These are phyloP conservation scores for Prostheceraeus crozeri DNA, from an alignment of 2,888 invertebrate species.

Conservation along the genomic window DNA sequence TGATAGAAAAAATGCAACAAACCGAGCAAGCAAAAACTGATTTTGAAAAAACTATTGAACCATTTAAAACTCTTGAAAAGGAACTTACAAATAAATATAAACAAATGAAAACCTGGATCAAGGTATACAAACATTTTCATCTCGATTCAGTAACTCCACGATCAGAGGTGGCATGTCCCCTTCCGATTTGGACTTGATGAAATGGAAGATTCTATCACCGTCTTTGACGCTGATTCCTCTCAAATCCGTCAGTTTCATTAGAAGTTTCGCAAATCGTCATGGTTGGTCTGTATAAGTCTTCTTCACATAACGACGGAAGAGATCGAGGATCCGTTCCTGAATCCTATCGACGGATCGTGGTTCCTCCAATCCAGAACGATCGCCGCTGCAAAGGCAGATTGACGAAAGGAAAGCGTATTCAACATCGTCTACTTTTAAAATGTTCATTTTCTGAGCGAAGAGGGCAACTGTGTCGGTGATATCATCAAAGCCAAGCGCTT, in stretches of 20 bases:
- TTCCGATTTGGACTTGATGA: too few species aligned
- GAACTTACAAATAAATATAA: too few species aligned
- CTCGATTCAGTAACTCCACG: too few species aligned
- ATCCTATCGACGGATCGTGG: slow-evolving; percentile 48
- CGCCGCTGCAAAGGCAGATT: slow-evolving; percentile 52
- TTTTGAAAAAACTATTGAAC: too few species aligned
- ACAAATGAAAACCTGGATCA: too few species aligned
- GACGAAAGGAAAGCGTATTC: slow-evolving; percentile 52
- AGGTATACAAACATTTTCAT: too few species aligned
- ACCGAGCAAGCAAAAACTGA: too few species aligned
- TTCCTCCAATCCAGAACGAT: slow-evolving; percentile 51
- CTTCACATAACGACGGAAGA: slow-evolving; percentile 2
- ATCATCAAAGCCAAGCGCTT: slow-evolving; percentile 51
- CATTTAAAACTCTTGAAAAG: too few species aligned
- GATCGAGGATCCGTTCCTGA: slow-evolving; percentile 53
- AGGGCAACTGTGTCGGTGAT: slow-evolving; percentile 51
- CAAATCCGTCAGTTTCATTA: slow-evolving; percentile 6
- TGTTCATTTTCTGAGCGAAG: slow-evolving; percentile 49
- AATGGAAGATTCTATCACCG: too few species aligned
- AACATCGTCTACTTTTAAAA: slow-evolving; percentile 49
- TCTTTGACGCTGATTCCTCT: slow-evolving; percentile 3
- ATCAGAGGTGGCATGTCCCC: too few species aligned
- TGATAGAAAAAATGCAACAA: too few species aligned
- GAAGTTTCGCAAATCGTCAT: neutral
- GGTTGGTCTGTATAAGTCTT: neutral